phyloP scores from a whole-genome alignment of 2,888 invertebrate genomes.

The Hoplodrina blanda region DNA sequence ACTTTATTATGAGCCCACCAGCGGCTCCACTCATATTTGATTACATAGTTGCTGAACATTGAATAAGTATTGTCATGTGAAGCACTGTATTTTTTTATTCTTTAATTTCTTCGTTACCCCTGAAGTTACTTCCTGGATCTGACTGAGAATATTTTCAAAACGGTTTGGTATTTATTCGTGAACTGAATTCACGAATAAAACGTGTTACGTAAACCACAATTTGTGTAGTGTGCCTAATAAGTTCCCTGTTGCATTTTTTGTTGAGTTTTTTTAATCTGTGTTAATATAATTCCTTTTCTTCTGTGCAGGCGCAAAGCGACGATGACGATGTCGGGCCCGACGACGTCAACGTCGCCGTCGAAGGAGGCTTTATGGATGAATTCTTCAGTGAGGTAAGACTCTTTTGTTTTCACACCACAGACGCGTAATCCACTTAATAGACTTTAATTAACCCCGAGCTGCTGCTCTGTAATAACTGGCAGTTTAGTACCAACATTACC shows the following conservation, averaged over 20 bases:
- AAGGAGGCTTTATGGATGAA: constrained; percentile 99
- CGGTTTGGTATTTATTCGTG: too few relatives aligned
- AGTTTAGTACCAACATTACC: constrained; percentile 40
- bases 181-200: too few relatives aligned
- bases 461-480: constrained; percentile 21
- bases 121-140: background rate
- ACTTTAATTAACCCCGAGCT: constrained; percentile 48
- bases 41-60: constrained; percentile 18
- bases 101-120: background rate
- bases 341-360: constrained; percentile 98
- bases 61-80: constrained; percentile 22
- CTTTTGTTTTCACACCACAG: constrained; percentile 26
- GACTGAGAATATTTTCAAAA: constrained; percentile 6
- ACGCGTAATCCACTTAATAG: constrained; percentile 39
- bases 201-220: too few relatives aligned
- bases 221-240: background rate
- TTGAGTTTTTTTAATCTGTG: background rate
- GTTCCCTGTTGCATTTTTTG: background rate
- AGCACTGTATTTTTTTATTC: background rate
- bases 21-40: constrained; percentile 14
- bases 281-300: constrained; percentile 47
- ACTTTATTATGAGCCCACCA: constrained; percentile 19
- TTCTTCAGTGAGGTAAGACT: constrained; percentile 98
- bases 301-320: constrained; percentile 98
- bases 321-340: constrained; percentile 98